phyloP scores from a whole-genome alignment of 2,113 vertebrate species.

The Calyptommatus sinebrachiatus region DNA sequence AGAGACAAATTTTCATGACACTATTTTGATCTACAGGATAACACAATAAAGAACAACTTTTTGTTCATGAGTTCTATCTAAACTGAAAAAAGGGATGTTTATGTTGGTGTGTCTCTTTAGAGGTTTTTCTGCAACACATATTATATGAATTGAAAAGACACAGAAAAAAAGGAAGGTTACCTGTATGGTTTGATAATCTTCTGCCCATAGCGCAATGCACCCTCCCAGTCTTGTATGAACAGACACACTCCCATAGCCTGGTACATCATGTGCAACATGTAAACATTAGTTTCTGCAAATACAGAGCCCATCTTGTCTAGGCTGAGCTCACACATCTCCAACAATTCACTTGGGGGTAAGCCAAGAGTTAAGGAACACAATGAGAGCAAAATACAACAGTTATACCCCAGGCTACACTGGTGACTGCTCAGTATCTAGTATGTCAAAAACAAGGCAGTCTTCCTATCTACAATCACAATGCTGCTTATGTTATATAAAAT shows the following conservation, averaged over 20 bases:
- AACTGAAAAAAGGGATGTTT: background rate
- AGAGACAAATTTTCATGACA: background rate
- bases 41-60: background rate
- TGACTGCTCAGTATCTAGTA: background rate
- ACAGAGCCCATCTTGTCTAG: constrained; percentile 89
- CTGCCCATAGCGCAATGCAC: constrained; percentile 85
- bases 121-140: background rate
- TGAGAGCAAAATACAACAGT: background rate
- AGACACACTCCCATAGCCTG: constrained; percentile 97
- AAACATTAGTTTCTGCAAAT: constrained; percentile 89
- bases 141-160: background rate
- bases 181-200: constrained; percentile 90
- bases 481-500: background rate
- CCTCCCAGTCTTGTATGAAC: constrained; percentile 83
- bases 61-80: background rate
- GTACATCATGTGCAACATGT: constrained; percentile 98
- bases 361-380: constrained; percentile 77
- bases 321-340: constrained; percentile 93
- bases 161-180: constrained; percentile 62
- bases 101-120: background rate
- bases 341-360: constrained; percentile 85
- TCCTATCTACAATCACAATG: background rate
- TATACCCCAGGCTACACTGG: background rate
- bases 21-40: background rate
- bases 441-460: no score